A percentile compares a stretch with the other conserved stretches of the same genome.
phyloP scores from a whole-genome alignment of 2,113 vertebrate species.

The Gopherus evgoodei region DNA sequence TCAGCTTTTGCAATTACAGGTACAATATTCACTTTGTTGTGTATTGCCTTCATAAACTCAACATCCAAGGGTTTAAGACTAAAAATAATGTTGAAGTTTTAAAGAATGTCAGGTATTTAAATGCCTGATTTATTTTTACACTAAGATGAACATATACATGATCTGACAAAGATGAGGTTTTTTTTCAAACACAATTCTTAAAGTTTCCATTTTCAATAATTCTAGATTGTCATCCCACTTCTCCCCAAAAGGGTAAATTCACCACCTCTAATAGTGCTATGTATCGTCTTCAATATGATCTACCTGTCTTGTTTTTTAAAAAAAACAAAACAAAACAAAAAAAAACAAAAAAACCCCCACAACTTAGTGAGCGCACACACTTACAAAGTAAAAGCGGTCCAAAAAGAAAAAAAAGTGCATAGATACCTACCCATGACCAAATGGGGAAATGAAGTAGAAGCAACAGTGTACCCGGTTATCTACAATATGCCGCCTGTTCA shows the following conservation, averaged over 20 bases:
- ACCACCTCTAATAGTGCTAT: not conserved
- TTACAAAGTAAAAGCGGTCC: not conserved
- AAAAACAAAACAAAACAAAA: not conserved
- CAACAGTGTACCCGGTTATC: slow-evolving; percentile 99
- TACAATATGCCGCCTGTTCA: slow-evolving; percentile 95
- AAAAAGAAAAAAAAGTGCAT: not conserved
- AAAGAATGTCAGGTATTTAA: not conserved
- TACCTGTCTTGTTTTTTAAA: not conserved
- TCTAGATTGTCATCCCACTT: not conserved
- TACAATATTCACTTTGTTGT: slow-evolving; percentile 87
- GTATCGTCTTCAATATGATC: not conserved
- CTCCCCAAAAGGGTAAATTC: not conserved
- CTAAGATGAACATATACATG: not conserved
- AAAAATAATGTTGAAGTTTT: slow-evolving; percentile 18
- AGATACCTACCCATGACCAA: slow-evolving; percentile 92
- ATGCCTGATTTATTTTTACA: not conserved
- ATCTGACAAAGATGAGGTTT: not conserved
- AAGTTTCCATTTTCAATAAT: not conserved
- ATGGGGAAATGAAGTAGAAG: slow-evolving; percentile 98
- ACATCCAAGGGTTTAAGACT: slow-evolving; percentile 86
- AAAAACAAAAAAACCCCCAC: too few species aligned
- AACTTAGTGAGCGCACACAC: not conserved
- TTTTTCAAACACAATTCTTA: not conserved
- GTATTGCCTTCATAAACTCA: slow-evolving; percentile 86
- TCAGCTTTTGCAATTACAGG: slow-evolving; percentile 88